Conservation (phyloP, 2,797 vertebrate species). For the Tolypeutes matacus region DNA sequence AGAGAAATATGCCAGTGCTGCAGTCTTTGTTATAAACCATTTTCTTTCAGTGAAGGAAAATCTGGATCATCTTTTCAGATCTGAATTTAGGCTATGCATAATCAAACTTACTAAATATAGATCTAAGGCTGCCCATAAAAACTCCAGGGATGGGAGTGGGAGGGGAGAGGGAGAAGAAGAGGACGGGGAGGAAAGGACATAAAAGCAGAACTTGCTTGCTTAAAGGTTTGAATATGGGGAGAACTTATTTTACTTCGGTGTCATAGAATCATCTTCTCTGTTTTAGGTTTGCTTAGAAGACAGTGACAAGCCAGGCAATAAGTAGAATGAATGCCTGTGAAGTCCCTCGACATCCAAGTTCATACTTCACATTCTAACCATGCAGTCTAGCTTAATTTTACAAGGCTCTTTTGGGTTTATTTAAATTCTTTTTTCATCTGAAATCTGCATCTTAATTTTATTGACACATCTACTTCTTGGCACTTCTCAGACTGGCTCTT, state of each 20-base stretch:
- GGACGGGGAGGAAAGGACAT: too few species aligned
- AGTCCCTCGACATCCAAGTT: conserved; percentile 37
- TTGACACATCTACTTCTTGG: conserved; percentile 45
- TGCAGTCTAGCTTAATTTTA: conserved; percentile 43
- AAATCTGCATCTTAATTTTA: conserved; percentile 33
- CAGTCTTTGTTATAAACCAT: conserved; percentile 24
- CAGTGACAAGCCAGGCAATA: conserved; percentile 47
- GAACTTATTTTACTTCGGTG: background rate
- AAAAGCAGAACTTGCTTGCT: background rate
- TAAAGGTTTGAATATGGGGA: background rate
- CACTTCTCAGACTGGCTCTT: conserved; percentile 45
- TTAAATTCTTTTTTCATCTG: conserved; percentile 31
- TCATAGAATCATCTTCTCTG: conserved; percentile 38
- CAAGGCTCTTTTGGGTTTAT: conserved; percentile 43
- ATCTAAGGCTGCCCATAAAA: conserved; percentile 63
- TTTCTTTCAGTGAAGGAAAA: conserved; percentile 61
- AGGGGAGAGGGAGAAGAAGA: background rate
- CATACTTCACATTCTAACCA: conserved; percentile 25
- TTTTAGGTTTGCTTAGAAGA: conserved; percentile 77
- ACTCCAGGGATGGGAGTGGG: background rate
- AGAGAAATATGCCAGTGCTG: background rate
- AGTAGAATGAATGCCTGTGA: conserved; percentile 65
- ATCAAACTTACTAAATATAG: conserved; percentile 78
- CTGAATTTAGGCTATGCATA: conserved; percentile 75
- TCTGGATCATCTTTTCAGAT: conserved; percentile 64